Evolutionary conservation across 1,140 invertebrate species (phyloP), one percentile per base, ranked within the genome.

Genomic region (Galleria mellonella): DNA sequence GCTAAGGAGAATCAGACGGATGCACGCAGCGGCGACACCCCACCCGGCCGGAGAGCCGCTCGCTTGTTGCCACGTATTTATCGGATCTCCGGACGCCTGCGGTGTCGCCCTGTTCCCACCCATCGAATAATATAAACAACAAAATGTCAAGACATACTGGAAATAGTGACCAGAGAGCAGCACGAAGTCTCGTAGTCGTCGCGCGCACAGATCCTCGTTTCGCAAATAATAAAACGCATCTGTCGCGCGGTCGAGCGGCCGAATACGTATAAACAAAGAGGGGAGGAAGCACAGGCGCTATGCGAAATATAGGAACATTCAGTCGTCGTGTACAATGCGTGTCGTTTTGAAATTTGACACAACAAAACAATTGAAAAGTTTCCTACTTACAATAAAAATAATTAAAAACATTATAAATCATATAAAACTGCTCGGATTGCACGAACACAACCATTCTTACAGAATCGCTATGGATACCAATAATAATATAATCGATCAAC

Each of bases 281-380:
- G 23, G 32, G 43, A 45, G 55, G 59, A 59, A 62, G 58, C 55
- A 60, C 56, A 45, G 47, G 43, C 49, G 47, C 47, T 43, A 52
- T 53, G 42, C 39, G 51, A 47, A 38, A 54, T 48, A 55, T 65
- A 66, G 62, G 64, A 72, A 63, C 64, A 59, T 62, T 58, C 57
- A 54, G 60, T 62, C 60, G 53, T 60, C 55, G 52, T 39, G 54
- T 46, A n/a, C n/a, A n/a, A n/a, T n/a, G n/a, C 57, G 47, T 52
- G n/a, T 55, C 55, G 49, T 56, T 50, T n/a, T n/a, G n/a, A n/a
- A n/a, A n/a, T n/a, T n/a, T n/a, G n/a, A n/a, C n/a, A n/a, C n/a
- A n/a, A n/a, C n/a, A n/a, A 51, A 47, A 47, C 40, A 54, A 51
- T 57, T 51, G 17, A 52, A 62, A 58, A 55, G 33, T 52, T 43